Evolutionary conservation across 2,888 invertebrate genomes (phyloP), one percentile per base, ranked within the genome.

Genomic region (Tiliacea citrago): DNA sequence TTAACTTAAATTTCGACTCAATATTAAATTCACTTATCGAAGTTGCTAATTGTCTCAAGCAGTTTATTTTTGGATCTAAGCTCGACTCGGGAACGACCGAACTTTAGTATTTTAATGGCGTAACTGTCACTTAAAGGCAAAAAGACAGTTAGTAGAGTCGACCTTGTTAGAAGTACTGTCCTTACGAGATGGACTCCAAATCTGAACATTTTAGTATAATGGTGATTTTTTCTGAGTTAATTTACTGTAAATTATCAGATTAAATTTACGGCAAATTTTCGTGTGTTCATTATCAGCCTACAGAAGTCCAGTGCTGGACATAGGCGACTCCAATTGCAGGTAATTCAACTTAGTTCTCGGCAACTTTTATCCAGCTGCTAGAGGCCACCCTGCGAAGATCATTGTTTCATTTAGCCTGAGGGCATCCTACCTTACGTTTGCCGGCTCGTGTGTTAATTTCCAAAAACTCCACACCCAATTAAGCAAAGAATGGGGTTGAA

Each of bases 21-120:
- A 83, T 81, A 83, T 81, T 83, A 83, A 81, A 83, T 83, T 83
- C 55, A 74, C 74, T 81, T 83, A 81, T 79, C 74, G 55, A 79
- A 81, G 67, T 79, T 79, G 55, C 45, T 83, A 81, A 81, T 83
- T 83, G 80, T 83, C 58, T 74, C 7, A 63, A 60, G 45, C 67
- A 73, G 74, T 81, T 81, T 81, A 83, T 79, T 81, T 83, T 83
- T 45, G 55, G 84, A 68, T 83, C n/a, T 69, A 12, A 73, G 45
- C 60, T 51, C 42, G 42, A 39, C 45, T 69, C 8, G 47, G 49
- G 16, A 53, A 60, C n/a, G 68, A 51, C 13, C 21, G 8, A 83
- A 73, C 42, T 81, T 83, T 29, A 49, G 47, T 73, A 42, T 81
- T 73, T 60, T 12, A 49, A 60, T 45, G n/a, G 24, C 9, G 21